A percentile compares a stretch with the other conserved stretches of the same genome.
Evolutionary conservation across 2,113 vertebrate genomes (phyloP).

Genomic region (Isurus oxyrinchus): DNA sequence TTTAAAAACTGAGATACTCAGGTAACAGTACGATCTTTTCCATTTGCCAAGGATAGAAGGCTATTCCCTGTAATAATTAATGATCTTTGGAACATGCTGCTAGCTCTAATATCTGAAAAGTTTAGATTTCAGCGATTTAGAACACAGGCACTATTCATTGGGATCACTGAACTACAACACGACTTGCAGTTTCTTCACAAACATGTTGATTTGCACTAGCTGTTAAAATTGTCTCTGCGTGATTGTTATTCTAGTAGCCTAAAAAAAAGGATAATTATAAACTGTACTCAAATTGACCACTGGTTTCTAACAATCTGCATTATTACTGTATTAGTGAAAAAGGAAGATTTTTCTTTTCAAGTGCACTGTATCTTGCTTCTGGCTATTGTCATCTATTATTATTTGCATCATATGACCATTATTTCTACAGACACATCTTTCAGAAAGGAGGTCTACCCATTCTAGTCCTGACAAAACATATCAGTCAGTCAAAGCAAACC

Average conservation of each 20-base stretch:
- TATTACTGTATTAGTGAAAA: not conserved
- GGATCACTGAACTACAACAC: not conserved
- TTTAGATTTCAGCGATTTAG: not conserved
- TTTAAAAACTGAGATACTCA: not conserved
- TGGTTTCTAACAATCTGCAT: not conserved
- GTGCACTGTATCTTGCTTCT: not conserved
- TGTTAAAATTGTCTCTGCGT: not conserved
- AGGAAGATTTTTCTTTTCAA: constrained; percentile 13
- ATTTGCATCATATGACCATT: constrained; percentile 1
- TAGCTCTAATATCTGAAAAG: not conserved
- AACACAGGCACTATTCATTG: not conserved
- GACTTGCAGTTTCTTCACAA: not conserved
- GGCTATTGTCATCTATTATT: not conserved
- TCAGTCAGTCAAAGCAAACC: not conserved
- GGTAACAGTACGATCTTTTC: not conserved
- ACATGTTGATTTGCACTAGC: not conserved
- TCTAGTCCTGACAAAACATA: constrained; percentile 5
- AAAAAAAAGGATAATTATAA: not conserved
- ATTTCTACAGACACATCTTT: not conserved
- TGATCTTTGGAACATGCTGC: not conserved
- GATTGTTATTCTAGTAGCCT: not conserved
- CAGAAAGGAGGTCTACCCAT: not conserved
- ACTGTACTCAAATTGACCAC: not conserved
- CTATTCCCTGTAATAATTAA: not conserved
- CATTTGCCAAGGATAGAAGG: not conserved